phyloP scores from a whole-genome alignment of 1,140 invertebrate species.

The Ips nitidus region DNA sequence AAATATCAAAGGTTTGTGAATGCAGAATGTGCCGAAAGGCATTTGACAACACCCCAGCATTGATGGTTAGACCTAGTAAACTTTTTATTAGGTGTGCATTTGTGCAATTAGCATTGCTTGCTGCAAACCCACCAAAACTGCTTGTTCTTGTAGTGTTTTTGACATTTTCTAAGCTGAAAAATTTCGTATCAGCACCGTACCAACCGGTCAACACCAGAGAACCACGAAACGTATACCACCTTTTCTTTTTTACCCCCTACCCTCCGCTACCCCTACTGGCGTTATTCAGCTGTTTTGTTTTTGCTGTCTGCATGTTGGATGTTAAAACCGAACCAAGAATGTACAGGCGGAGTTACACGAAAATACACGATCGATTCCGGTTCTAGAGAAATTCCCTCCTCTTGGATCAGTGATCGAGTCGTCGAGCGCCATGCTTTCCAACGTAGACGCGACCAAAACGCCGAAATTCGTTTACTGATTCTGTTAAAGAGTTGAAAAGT shows the following conservation, averaged over 20 bases:
- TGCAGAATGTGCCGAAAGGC: too few relatives aligned
- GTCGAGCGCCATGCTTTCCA: constrained; percentile 29
- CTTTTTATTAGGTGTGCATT: too few relatives aligned
- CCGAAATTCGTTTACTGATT: constrained; percentile 8
- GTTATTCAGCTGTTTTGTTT: constrained; percentile 33
- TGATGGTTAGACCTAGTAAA: too few relatives aligned
- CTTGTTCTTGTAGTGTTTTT: too few relatives aligned
- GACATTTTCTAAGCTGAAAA: too few relatives aligned
- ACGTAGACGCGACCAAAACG: constrained; percentile 1
- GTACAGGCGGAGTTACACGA: constrained; percentile 33
- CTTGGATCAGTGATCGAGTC: constrained; percentile 33
- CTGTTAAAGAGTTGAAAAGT: background rate
- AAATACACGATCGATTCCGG: constrained; percentile 27
- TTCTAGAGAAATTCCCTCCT: constrained; percentile 32
- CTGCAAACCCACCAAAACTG: too few relatives aligned
- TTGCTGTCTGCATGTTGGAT: constrained; percentile 25
- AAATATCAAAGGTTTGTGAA: too few relatives aligned
- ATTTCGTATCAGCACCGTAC: too few relatives aligned
- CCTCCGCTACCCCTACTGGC: constrained; percentile 15
- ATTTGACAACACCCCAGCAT: too few relatives aligned
- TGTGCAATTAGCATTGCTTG: too few relatives aligned
- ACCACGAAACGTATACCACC: background rate
- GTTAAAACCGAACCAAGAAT: constrained; percentile 27
- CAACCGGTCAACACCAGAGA: too few relatives aligned
- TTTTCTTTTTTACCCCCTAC: background rate